phyloP scores from a whole-genome alignment of 2,888 invertebrate genomes.

The Alsophila aescularia region DNA sequence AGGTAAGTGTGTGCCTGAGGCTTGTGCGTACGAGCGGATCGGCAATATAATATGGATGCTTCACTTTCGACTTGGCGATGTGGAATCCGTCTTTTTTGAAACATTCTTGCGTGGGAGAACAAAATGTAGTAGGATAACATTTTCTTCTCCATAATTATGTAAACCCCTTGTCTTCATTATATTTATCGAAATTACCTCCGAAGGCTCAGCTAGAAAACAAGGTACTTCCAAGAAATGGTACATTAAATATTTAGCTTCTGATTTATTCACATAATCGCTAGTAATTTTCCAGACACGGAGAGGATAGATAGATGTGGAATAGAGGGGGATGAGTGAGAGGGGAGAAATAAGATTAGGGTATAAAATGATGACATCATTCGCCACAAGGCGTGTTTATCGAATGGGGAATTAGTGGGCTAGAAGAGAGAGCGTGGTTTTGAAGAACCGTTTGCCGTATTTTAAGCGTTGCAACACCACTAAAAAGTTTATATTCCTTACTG shows the following conservation, averaged over 20 bases:
- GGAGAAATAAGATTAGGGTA: slow-evolving; percentile 36
- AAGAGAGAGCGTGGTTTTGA: neutral
- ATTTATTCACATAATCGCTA: slow-evolving; percentile 44
- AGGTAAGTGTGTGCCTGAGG: too few relatives aligned
- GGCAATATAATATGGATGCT: too few relatives aligned
- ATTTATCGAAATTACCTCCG: neutral
- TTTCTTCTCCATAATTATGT: too few relatives aligned
- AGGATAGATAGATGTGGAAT: neutral
- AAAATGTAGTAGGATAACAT: too few relatives aligned
- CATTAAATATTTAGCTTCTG: slow-evolving; percentile 43
- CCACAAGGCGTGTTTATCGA: slow-evolving; percentile 41
- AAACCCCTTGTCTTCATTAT: neutral
- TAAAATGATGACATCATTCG: slow-evolving; percentile 50
- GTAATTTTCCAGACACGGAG: slow-evolving; percentile 31
- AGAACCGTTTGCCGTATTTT: neutral
- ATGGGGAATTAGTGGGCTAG: slow-evolving; percentile 15
- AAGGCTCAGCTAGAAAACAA: neutral
- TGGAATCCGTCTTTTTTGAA: too few relatives aligned
- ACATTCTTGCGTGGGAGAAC: too few relatives aligned
- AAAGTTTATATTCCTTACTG: too few relatives aligned
- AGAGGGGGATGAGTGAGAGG: slow-evolving; percentile 14
- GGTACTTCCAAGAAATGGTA: slow-evolving; percentile 8
- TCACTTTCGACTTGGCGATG: too few relatives aligned
- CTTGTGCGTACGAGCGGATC: too few relatives aligned
- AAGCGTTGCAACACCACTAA: neutral